Base-by-base conservation (phyloP, 2,888 invertebrate genomes). In the Balanococcus diminutus region DNA sequence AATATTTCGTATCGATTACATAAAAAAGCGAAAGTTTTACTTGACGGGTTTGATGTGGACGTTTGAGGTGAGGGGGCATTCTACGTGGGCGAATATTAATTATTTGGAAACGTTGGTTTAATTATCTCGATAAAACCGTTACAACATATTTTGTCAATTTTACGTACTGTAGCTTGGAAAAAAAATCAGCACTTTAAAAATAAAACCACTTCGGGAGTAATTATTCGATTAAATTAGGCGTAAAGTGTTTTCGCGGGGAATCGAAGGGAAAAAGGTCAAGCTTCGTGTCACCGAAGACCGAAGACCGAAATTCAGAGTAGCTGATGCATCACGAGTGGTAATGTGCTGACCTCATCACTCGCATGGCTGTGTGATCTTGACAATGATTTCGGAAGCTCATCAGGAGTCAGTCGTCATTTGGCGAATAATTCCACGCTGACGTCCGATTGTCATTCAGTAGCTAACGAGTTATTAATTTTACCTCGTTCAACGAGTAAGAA, bases 1-100 rank as follows among this genome's bases (percentile, higher is more conserved):
- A n/a, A n/a, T n/a, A 61, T 61, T 61, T 61, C n/a, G 61, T 61
- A 61, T 61, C 61, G 61, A 61, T 61, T 61, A 61, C 61, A 22
- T 61, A 61, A 61, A 61, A n/a, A 61, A 61, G 61, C 61, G 61
- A 61, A 61, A 61, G 61, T 61, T 46, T 46, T n/a, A 5, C 46
- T 61, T 8, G 61, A 25, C 22, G 9, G 61, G 61, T 25, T 0
- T 22, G 22, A 8, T 25, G 46, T 46, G 2, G 46, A 42, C 25
- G 8, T 61, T 61, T 25, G 25, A n/a, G n/a, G n/a, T n/a, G 56
- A 61, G 22, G 46, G 46, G n/a, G 4, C 61, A 61, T 61, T 25
- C 61, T 61, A 61, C 61, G 61, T 25, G 4, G 6, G 61, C 61
- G 61, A 61, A 61, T 61, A 61, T 51, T 61, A 61, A 61, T 61